These are phyloP conservation scores for Heliangelus exortis DNA, from an alignment of 2,797 vertebrate species.

Conservation along the genomic window DNA sequence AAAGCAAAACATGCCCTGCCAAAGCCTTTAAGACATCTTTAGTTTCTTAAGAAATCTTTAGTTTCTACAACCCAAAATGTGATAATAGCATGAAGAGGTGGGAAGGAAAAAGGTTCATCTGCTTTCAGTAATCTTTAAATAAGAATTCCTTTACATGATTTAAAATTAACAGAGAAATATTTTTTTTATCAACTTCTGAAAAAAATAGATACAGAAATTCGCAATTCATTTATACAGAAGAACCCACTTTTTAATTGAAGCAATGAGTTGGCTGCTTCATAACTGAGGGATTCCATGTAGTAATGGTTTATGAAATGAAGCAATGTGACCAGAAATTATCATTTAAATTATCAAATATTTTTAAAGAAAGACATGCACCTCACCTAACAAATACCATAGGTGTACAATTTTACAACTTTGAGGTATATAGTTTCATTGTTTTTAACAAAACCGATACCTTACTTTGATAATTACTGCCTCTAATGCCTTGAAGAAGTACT, in stretches of 20 bases:
- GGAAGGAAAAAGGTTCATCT: not conserved
- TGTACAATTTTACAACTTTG: not conserved
- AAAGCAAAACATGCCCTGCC: not conserved
- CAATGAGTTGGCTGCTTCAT: not conserved
- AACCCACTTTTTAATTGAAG: not conserved
- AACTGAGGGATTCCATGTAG: not conserved
- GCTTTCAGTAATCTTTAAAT: not conserved
- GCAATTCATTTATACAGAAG: not conserved
- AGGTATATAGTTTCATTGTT: not conserved
- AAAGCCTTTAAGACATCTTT: not conserved
- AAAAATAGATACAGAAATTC: not conserved
- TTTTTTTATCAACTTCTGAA: not conserved
- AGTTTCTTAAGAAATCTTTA: not conserved
- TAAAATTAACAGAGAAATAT: not conserved
- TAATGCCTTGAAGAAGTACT: not conserved
- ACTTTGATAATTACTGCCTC: not conserved
- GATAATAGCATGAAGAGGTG: not conserved
- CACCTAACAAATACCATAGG: not conserved
- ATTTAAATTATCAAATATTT: not conserved
- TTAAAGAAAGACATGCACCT: not conserved
- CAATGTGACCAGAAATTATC: not conserved
- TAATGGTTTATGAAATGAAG: not conserved
- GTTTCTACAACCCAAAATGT: not conserved
- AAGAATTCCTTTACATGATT: not conserved
- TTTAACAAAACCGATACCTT: not conserved